Evolutionary conservation across 2,797 vertebrate species (phyloP).

Genomic region (Notoglanidium macrostoma): DNA sequence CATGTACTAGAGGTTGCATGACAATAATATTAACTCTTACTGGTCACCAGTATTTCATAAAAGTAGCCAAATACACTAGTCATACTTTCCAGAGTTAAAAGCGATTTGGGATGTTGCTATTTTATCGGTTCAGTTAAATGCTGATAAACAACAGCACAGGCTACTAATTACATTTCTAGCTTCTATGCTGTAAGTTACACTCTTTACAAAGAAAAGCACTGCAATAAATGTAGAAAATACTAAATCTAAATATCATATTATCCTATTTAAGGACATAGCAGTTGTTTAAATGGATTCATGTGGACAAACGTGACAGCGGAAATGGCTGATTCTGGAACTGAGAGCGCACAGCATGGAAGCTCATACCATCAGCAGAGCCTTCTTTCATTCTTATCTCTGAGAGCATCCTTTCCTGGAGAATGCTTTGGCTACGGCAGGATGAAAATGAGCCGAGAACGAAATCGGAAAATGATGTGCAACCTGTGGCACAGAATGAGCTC

Average conservation of each 20-base stretch:
- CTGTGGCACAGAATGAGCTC: background rate
- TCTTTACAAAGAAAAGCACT: background rate
- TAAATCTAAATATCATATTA: background rate
- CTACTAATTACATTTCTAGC: background rate
- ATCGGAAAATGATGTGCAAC: background rate
- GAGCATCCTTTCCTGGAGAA: background rate
- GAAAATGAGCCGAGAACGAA: background rate
- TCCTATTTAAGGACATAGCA: too few relatives aligned
- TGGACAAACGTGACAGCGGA: background rate
- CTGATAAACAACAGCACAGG: background rate
- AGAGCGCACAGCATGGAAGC: background rate
- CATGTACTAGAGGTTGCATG: background rate
- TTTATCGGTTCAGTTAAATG: background rate
- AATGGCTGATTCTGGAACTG: background rate
- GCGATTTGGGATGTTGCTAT: background rate
- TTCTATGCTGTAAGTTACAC: too few relatives aligned
- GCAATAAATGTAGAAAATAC: background rate
- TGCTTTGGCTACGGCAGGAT: background rate
- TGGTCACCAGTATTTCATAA: background rate
- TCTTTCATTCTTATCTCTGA: background rate
- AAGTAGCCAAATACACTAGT: background rate
- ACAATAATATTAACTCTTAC: background rate
- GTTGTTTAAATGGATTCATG: background rate
- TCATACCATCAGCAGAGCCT: background rate
- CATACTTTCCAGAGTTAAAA: background rate